These are phyloP conservation scores for Ivindomyrus marchei DNA, from an alignment of 2,113 vertebrate species.

Conservation along the genomic window DNA sequence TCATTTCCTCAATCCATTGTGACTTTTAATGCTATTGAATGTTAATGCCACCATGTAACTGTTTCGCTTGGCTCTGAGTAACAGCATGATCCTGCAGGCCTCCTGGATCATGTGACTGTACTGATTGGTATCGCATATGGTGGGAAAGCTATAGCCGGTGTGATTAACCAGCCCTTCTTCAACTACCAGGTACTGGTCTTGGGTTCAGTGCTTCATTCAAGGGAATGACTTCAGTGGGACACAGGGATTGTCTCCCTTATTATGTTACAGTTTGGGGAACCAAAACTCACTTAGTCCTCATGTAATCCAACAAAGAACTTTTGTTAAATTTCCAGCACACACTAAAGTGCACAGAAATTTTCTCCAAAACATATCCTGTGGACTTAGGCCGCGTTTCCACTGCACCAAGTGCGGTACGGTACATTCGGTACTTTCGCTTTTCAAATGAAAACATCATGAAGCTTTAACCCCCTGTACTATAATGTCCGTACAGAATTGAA, in stretches of 20 bases:
- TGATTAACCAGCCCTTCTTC: conserved; percentile 97
- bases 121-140: conserved; percentile 89
- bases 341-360: not conserved
- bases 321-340: not conserved
- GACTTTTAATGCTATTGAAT: not conserved
- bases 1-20: not conserved
- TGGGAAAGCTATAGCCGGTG: conserved; percentile 89
- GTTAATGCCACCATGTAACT: not conserved
- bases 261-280: not conserved
- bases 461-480: too few species aligned
- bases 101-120: conserved; percentile 92
- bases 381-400: not conserved
- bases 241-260: not conserved
- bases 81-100: conserved; percentile 58
- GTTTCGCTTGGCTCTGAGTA: not conserved
- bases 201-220: not conserved
- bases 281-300: not conserved
- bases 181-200: conserved; percentile 84
- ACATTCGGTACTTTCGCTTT: too few species aligned
- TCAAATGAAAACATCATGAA: too few species aligned
- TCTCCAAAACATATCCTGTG: not conserved
- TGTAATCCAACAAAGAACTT: not conserved
- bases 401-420: too few species aligned
- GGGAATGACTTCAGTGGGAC: not conserved
- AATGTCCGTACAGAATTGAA: too few species aligned